phyloP scores from a whole-genome alignment of 1,140 invertebrate genomes.

The Drosophila kanapiae region DNA sequence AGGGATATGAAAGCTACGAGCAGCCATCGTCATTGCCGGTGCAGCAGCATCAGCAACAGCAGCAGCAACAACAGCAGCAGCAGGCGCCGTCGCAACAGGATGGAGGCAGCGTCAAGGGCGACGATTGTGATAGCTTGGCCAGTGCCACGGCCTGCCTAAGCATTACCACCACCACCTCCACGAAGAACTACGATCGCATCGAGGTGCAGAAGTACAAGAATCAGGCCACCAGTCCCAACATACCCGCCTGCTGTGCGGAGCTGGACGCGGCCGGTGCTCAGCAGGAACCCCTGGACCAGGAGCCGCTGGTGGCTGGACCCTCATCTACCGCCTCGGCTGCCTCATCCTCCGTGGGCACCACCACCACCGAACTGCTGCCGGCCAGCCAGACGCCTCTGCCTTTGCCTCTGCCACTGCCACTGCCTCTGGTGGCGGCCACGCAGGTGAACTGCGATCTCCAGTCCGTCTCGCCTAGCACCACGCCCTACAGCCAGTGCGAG shows the following conservation, averaged over 20 bases:
- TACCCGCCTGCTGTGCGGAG: conserved; percentile 76
- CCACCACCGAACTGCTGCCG: conserved; percentile 36
- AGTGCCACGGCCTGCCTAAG: conserved; percentile 77
- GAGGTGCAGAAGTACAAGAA: conserved; percentile 85
- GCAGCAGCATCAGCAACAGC: conserved; percentile 21
- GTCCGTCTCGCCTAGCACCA: conserved; percentile 77
- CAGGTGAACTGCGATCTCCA: conserved; percentile 69
- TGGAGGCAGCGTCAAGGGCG: conserved; percentile 38
- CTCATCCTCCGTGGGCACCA: conserved; percentile 31
- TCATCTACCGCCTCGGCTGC: conserved; percentile 23
- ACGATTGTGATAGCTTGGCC: conserved; percentile 79
- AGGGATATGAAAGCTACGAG: conserved; percentile 61
- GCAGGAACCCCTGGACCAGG: conserved; percentile 43
- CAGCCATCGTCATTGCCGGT: conserved; percentile 28
- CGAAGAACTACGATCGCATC: conserved; percentile 83
- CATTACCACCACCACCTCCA: conserved; percentile 79
- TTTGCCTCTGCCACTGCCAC: conserved; percentile 40
- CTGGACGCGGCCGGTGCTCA: conserved; percentile 22
- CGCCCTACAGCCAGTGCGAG: conserved; percentile 79
- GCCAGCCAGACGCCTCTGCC: conserved; percentile 64
- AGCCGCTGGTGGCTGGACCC: conserved; percentile 24
- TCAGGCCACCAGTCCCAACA: conserved; percentile 85
- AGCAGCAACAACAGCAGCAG: conserved; percentile 35
- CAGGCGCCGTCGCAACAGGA: conserved; percentile 23
- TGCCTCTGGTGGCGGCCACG: conserved; percentile 37